Conservation (phyloP, 37 sponge, comb jelly and placozoan genomes). For the Spongilla lacustris region DNA sequence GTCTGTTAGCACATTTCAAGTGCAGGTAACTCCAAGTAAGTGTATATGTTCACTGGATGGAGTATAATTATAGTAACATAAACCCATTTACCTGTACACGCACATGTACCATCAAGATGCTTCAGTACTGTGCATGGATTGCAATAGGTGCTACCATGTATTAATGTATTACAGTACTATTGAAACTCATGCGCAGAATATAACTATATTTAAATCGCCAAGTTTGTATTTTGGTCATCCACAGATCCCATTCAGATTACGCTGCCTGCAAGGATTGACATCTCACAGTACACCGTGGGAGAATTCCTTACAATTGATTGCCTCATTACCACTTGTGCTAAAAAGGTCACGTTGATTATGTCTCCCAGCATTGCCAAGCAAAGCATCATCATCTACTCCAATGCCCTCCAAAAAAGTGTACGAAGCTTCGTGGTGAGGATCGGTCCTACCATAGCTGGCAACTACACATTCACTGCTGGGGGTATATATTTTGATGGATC, state of each 20-base stretch:
- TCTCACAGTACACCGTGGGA: not conserved
- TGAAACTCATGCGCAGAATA: too few relatives aligned
- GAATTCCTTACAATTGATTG: not conserved
- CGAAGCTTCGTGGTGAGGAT: not conserved
- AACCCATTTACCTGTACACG: too few relatives aligned
- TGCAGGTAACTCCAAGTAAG: too few relatives aligned
- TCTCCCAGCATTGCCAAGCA: not conserved
- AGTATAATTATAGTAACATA: too few relatives aligned
- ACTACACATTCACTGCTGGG: not conserved
- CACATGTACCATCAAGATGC: too few relatives aligned
- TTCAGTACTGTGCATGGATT: too few relatives aligned
- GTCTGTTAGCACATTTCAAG: too few relatives aligned
- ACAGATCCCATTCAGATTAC: not conserved
- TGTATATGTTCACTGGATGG: too few relatives aligned
- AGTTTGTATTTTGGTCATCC: not conserved
- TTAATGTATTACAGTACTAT: too few relatives aligned
- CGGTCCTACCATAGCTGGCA: not conserved
- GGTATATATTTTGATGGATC: not conserved
- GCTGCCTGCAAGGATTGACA: not conserved
- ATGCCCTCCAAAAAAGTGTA: not conserved
- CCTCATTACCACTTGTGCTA: constrained; percentile 8
- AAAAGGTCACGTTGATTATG: not conserved
- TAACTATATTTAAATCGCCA: too few relatives aligned
- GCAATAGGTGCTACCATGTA: too few relatives aligned
- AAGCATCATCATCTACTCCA: not conserved